phyloP scores from a whole-genome alignment of 2,113 vertebrate species.

The Bungarus multicinctus region DNA sequence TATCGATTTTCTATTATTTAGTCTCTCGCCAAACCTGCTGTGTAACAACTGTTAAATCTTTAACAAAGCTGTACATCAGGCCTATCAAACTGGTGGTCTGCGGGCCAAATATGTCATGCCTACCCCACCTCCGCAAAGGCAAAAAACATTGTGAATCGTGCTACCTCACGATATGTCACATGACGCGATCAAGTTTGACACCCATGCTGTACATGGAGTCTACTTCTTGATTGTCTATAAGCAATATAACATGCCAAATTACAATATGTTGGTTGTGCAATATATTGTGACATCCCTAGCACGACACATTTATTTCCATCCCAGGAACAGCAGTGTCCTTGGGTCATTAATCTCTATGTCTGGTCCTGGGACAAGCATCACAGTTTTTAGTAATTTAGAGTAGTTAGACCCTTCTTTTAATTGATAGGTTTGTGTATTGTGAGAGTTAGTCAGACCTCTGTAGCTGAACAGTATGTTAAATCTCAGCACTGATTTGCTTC shows the following conservation, averaged over 20 bases:
- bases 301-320: too few relatives aligned
- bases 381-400: not conserved
- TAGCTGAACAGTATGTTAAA: not conserved
- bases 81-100: too few relatives aligned
- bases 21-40: not conserved
- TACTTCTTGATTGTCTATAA: not conserved
- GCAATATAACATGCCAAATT: not conserved
- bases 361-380: not conserved
- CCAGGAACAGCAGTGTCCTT: not conserved
- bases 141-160: too few relatives aligned
- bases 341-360: not conserved
- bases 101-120: too few relatives aligned
- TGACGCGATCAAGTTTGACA: too few relatives aligned
- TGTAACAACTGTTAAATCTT: not conserved
- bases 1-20: not conserved
- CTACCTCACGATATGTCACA: too few relatives aligned
- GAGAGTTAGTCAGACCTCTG: not conserved
- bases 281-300: too few relatives aligned
- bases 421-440: not conserved
- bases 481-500: not conserved
- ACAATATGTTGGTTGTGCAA: not conserved
- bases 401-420: not conserved
- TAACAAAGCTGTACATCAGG: not conserved
- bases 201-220: not conserved
- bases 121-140: too few relatives aligned